Evolutionary conservation across 2,888 invertebrate genomes (phyloP), one percentile per base, ranked within the genome.

Genomic region (Ctenicera cuprea): DNA sequence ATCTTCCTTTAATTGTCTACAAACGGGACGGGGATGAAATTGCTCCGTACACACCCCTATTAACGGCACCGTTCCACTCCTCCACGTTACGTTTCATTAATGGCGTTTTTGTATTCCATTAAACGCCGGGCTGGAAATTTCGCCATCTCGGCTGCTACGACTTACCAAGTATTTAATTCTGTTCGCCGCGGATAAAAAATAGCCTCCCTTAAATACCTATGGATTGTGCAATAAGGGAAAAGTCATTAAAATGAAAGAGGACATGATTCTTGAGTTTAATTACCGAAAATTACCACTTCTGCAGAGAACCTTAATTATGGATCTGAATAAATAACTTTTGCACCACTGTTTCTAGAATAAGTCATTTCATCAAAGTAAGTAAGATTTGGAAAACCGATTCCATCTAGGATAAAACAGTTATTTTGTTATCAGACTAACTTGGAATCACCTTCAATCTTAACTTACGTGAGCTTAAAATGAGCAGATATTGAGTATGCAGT

Each of bases 1-100:
- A 82, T 83, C 83, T 82, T 81, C 78, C 77, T 80, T 80, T 82
- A 83, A 81, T 82, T 80, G 80, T 81, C 81, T 79, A 77, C 77
- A 78, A 77, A 79, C 78, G 77, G 76, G 75, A 64, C 75, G 71
- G 70, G 64, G 71, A 69, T 65, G 72, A 74, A 71, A 77, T 76
- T 77, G 69, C 70, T 73, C 71, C 75, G 59, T 66, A 45, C 63
- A 50, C 62, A 41, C 67, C 67, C 66, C 72, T 59, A 73, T 73
- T 73, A 68, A 73, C 67, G 54, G 61, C 52, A 45, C 67, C 64
- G 45, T 62, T 69, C 59, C 48, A 52, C 62, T 69, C 48, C 64
- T 73, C 52, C 33, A 38, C 62, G 62, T 72, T 72, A 64, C 73
- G 62, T 69, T 73, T 73, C 59, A 65, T 69, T 69, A 74, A 59